Evolutionary conservation across 1,140 invertebrate species (phyloP).

Genomic region (Caenorhabditis brenneri): DNA sequence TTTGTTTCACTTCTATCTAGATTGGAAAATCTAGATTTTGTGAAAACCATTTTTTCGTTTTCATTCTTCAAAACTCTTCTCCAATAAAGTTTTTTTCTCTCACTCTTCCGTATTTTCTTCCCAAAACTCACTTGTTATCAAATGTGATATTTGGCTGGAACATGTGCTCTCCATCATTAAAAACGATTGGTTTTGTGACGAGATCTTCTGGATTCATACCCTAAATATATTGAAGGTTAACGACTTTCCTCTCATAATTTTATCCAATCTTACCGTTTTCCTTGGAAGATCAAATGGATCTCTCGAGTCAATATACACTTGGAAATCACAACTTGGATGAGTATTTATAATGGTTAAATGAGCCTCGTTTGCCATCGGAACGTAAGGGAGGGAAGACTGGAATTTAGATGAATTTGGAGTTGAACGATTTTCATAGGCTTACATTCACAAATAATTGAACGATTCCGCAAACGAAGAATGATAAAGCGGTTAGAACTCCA

Average conservation of each 20-base stretch:
- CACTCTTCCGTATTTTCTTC: no score
- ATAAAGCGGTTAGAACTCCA: constrained; percentile 80
- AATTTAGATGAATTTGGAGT: neutral
- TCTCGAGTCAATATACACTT: neutral
- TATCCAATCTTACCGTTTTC: neutral
- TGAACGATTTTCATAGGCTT: neutral
- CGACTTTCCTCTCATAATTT: no score
- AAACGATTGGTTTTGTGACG: neutral
- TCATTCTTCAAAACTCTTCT: no score
- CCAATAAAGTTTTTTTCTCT: no score
- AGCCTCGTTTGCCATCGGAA: constrained; percentile 75
- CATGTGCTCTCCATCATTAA: neutral
- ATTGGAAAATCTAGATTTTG: no score
- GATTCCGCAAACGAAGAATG: constrained; percentile 84
- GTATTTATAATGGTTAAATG: constrained; percentile 75
- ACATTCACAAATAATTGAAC: constrained; percentile 82
- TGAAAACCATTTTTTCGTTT: no score
- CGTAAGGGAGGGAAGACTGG: constrained; percentile 76
- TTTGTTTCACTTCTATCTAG: no score
- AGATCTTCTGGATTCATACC: constrained; percentile 1
- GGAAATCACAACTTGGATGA: constrained; percentile 13
- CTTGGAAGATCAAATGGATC: constrained; percentile 13
- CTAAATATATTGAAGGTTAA: neutral
- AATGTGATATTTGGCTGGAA: constrained; percentile 22
- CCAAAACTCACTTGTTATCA: neutral